These are phyloP conservation scores for Cyanoderma ruficeps DNA, from an alignment of 2,113 vertebrate species.

Conservation along the genomic window DNA sequence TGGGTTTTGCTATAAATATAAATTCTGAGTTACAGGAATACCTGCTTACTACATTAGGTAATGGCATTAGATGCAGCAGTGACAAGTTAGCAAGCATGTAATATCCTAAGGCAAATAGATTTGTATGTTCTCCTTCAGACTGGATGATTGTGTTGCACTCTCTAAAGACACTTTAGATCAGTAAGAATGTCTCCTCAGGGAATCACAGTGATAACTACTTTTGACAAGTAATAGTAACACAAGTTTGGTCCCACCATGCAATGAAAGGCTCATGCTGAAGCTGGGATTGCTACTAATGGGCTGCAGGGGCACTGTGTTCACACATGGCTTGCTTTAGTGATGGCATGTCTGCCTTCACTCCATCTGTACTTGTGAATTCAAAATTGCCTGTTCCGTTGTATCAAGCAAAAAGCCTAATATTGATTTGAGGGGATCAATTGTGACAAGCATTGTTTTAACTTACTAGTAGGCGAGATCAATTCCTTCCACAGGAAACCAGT, in stretches of 20 bases:
- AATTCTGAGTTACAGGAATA: neutral
- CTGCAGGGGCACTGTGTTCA: slow-evolving; percentile 3
- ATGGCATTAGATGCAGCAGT: slow-evolving; percentile 7
- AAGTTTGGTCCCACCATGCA: slow-evolving; percentile 37
- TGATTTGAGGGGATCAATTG: neutral
- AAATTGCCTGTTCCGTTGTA: neutral
- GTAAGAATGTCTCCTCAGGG: slow-evolving; percentile 29
- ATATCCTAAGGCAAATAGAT: slow-evolving; percentile 55
- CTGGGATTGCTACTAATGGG: neutral
- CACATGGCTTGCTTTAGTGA: neutral
- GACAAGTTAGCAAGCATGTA: slow-evolving; percentile 36
- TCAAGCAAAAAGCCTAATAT: slow-evolving; percentile 15
- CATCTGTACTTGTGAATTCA: neutral
- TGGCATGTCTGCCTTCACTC: neutral
- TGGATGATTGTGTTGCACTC: slow-evolving; percentile 24
- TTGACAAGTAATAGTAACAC: slow-evolving; percentile 57
- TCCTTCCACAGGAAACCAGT: neutral
- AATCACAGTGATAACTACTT: slow-evolving; percentile 46
- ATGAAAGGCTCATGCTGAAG: neutral
- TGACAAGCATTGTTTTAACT: slow-evolving; percentile 22
- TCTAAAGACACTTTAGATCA: slow-evolving; percentile 52
- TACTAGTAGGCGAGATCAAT: neutral
- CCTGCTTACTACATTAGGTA: neutral
- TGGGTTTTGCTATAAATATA: neutral
- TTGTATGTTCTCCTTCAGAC: slow-evolving; percentile 48